Evolutionary conservation across 2,888 invertebrate genomes (phyloP), one percentile per base, ranked within the genome.

Genomic region (Aquatica leii): DNA sequence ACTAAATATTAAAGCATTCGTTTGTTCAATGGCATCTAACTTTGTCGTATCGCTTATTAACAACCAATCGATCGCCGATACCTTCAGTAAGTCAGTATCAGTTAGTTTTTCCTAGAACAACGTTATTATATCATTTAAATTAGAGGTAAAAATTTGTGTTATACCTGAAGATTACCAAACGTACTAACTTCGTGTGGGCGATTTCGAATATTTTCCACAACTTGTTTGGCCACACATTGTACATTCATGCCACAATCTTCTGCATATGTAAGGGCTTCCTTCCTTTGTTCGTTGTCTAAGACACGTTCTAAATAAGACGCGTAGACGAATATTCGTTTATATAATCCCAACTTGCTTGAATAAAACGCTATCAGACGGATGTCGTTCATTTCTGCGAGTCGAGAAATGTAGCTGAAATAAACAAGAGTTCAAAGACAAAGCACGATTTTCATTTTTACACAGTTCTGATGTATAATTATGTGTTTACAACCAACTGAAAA

Each of bases 1-100:
- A 60, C 87, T 88, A 64, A 95, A 88, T 74, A 96, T 91, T 78
- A 97, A 86, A 12, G 93, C 90, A 84, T 97, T 97, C n/a, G 93
- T 89, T 77, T 97, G 90, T 85, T 90, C 89, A 17, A 97, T 78
- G 8, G 93, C 90, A 81, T 96, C 96, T 37, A 88, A 86, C 41
- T 90, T 82, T 80, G 96, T 95, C 50, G 88, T 84, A 11, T 88
- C 86, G 75, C 94, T 89, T 73, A 94, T 90, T 18, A 91, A 86
- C 6, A 97, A 81, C 95, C 96, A 97, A 78, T 97, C 96, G 1
- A 97, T 82, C 0, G 94, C 87, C 31, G 87, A 87, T 52, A 94
- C 91, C 80, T 91, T 91, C 64, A 86, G 86, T 59, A 87, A 81
- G 78, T 95, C 94, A 34, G 86, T 85, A 73, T 86, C 86, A 0